Percentiles rank a stretch among this genome's conserved stretches.
Conservation (phyloP, 2,888 invertebrate genomes). For the Idaea biselata region DNA sequence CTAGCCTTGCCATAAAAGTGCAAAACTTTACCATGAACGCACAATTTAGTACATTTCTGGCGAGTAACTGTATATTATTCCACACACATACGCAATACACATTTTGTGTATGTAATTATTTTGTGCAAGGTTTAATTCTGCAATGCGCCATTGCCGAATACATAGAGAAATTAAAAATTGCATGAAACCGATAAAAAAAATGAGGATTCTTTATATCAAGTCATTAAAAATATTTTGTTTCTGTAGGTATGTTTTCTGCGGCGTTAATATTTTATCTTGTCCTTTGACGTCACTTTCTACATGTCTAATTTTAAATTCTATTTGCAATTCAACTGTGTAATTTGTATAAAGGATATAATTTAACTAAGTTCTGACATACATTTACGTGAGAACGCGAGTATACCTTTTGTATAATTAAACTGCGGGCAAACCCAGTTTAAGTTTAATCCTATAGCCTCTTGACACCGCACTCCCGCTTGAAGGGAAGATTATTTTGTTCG, state of each 20-base stretch:
- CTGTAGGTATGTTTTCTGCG: slow-evolving; percentile 28
- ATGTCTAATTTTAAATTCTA: slow-evolving; percentile 65
- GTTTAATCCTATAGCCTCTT: slow-evolving; percentile 81
- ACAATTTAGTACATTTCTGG: slow-evolving; percentile 52
- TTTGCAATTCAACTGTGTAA: slow-evolving; percentile 53
- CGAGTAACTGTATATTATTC: slow-evolving; percentile 46
- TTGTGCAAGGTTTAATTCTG: slow-evolving; percentile 55
- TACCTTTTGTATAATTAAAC: slow-evolving; percentile 80
- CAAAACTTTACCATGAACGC: slow-evolving; percentile 57
- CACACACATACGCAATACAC: slow-evolving; percentile 34
- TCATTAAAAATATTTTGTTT: slow-evolving; percentile 28
- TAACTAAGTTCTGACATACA: slow-evolving; percentile 71
- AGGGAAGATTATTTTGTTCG: slow-evolving; percentile 78
- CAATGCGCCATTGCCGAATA: slow-evolving; percentile 56
- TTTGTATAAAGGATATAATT: slow-evolving; percentile 60
- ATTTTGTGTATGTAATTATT: slow-evolving; percentile 46
- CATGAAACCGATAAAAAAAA: slow-evolving; percentile 36
- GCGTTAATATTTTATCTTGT: slow-evolving; percentile 41
- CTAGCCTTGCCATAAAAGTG: slow-evolving; percentile 57
- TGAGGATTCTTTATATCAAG: slow-evolving; percentile 31
- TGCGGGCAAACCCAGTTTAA: slow-evolving; percentile 77
- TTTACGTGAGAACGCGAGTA: slow-evolving; percentile 63
- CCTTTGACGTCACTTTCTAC: slow-evolving; percentile 53
- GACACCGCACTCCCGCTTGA: slow-evolving; percentile 71
- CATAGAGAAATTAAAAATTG: slow-evolving; percentile 44